A percentile compares a stretch with the other conserved stretches of the same genome.
Evolutionary conservation across 2,797 vertebrate genomes (phyloP).

Genomic region (Oreochromis mossambicus): DNA sequence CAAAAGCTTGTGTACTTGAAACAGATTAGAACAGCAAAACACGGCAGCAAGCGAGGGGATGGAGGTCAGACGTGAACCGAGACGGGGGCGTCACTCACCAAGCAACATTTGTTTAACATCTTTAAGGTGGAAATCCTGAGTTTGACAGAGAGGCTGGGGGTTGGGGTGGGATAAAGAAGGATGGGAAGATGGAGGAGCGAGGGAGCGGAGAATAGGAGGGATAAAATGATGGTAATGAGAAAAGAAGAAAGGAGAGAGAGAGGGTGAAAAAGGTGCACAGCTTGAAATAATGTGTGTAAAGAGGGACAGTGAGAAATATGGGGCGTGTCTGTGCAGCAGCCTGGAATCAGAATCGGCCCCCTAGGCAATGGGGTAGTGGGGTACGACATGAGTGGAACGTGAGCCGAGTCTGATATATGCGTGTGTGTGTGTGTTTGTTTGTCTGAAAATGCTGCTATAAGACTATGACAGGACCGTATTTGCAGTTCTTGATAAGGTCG

Average conservation of each 20-base stretch:
- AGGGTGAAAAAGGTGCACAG: not conserved
- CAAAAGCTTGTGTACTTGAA: not conserved
- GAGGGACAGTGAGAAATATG: not conserved
- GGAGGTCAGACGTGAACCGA: not conserved
- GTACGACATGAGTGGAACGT: slow-evolving; percentile 55
- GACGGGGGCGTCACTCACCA: slow-evolving; percentile 26
- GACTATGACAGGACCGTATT: not conserved
- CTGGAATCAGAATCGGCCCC: slow-evolving; percentile 50
- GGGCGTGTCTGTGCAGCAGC: slow-evolving; percentile 60
- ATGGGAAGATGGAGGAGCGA: not conserved
- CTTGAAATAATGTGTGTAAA: not conserved
- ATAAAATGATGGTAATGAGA: not conserved
- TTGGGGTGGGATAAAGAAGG: slow-evolving; percentile 58
- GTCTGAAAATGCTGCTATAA: slow-evolving; percentile 3
- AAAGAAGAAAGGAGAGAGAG: not conserved
- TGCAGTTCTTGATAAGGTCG: not conserved
- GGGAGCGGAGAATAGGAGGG: not conserved
- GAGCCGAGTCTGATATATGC: not conserved
- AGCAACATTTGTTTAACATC: slow-evolving; percentile 47
- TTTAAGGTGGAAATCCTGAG: slow-evolving; percentile 72
- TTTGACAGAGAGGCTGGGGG: slow-evolving; percentile 61
- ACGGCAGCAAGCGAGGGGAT: not conserved
- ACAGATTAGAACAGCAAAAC: not conserved
- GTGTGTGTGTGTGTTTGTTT: not conserved
- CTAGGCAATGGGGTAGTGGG: slow-evolving; percentile 31